Evolutionary conservation across 2,113 vertebrate species (phyloP), one percentile per base, ranked within the genome.

Genomic region (Zosterops lateralis): DNA sequence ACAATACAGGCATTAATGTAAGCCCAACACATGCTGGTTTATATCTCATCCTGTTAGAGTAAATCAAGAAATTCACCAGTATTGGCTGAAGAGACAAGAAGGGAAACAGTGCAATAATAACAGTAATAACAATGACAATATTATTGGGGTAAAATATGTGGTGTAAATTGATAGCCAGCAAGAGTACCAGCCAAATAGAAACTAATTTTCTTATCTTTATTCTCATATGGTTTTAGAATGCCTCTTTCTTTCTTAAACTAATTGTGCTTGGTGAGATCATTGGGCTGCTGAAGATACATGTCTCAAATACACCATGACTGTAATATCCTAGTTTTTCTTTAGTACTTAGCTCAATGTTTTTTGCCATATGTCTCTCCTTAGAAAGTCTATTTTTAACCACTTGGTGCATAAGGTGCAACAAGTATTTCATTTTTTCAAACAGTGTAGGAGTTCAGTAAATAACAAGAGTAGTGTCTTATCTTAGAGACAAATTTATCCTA

Each of bases 381-480:
- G 31, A 85, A 61, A 76, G 60, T 31, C 60, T 92, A 21, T 86
- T 93, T 95, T 84, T 78, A 92, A 89, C 12, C 10, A 71, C 68
- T 84, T 34, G 4, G 77, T 82, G 67, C 78, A 79, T 93, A 87
- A 90, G 38, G 47, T 91, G 77, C 76, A 92, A 84, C 84, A 94
- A 84, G 34, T 78, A 57, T 54, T 85, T 81, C 68, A 67, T 86
- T 94, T 84, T 93, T 91, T 87, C 51, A 70, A 87, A 83, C 56
- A 57, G n/a, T 70, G 73, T 91, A 87, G 68, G 45, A 82, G 70
- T 93, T 90, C 60, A 47, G 61, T 90, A 91, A 87, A 87, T 87
- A 91, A 72, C 74, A 79, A 56, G 56, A 78, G 53, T 70, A 65
- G 28, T 87, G 79, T 89, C 50, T 84, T 78, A 48, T 89, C 60